These are phyloP conservation scores for Matsumyia berberina DNA, from an alignment of 2,888 invertebrate genomes.

Conservation along the genomic window DNA sequence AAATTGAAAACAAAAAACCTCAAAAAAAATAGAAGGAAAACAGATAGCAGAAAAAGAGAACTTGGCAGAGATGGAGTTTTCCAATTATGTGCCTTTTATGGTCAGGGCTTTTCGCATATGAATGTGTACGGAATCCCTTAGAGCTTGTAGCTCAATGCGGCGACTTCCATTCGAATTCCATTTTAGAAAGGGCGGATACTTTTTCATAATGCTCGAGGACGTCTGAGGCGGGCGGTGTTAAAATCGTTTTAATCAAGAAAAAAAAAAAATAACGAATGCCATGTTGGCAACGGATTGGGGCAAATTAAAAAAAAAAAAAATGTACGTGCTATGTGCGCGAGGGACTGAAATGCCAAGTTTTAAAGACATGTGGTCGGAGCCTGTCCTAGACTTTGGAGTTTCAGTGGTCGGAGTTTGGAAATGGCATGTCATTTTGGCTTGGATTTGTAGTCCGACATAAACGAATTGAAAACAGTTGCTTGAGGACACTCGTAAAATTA, in stretches of 20 bases:
- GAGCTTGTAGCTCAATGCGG: slow-evolving; percentile 39
- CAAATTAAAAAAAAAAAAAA: neutral
- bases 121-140: slow-evolving; percentile 44
- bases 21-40: slow-evolving; percentile 29
- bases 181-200: slow-evolving; percentile 27
- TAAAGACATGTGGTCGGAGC: neutral
- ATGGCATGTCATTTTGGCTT: too few relatives aligned
- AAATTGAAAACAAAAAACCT: slow-evolving; percentile 48
- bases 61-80: slow-evolving; percentile 69
- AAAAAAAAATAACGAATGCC: slow-evolving; percentile 26
- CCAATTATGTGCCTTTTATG: slow-evolving; percentile 72
- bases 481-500: too few relatives aligned
- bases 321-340: neutral
- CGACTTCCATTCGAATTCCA: slow-evolving; percentile 54
- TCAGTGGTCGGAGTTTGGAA: too few relatives aligned
- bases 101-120: slow-evolving; percentile 50
- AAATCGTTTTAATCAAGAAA: slow-evolving; percentile 50
- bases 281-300: slow-evolving; percentile 3
- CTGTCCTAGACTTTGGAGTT: too few relatives aligned
- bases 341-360: neutral
- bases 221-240: slow-evolving; percentile 37
- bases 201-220: slow-evolving; percentile 29
- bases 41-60: slow-evolving; percentile 28
- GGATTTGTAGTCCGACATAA: too few relatives aligned
- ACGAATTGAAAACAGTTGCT: too few relatives aligned